Percentiles rank a stretch among this genome's conserved stretches.
phyloP scores from a whole-genome alignment of 2,888 invertebrate genomes.

The Dysmachus trigonus region DNA sequence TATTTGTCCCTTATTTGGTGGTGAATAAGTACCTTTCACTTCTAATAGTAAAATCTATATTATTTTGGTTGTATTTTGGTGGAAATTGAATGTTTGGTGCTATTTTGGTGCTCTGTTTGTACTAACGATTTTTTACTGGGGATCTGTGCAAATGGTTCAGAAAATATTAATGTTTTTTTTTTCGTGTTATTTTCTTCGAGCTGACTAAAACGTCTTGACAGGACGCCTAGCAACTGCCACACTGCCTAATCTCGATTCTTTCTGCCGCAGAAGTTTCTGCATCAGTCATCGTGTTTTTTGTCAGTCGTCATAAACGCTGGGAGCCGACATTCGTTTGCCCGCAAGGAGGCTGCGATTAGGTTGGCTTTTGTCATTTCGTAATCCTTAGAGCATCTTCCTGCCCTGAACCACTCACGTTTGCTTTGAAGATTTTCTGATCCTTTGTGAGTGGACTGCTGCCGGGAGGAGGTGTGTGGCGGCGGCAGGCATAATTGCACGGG shows the following conservation, averaged over 20 bases:
- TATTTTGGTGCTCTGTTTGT: too few relatives aligned
- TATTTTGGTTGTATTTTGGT: too few relatives aligned
- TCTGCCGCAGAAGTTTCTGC: not conserved
- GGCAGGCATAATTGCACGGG: conserved; percentile 2
- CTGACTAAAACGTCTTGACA: not conserved
- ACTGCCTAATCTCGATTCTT: not conserved
- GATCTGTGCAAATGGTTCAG: too few relatives aligned
- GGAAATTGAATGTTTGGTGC: too few relatives aligned
- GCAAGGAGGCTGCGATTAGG: conserved; percentile 22
- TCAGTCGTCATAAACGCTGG: not conserved
- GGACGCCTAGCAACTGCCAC: not conserved
- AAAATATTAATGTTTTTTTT: not conserved
- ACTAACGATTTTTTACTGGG: too few relatives aligned
- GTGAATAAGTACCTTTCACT: too few relatives aligned
- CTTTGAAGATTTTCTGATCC: conserved; percentile 34
- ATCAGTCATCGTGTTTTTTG: not conserved
- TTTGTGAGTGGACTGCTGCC: not conserved
- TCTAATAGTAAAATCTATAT: too few relatives aligned
- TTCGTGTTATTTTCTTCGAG: not conserved
- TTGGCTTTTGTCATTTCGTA: conserved; percentile 24
- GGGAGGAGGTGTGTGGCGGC: not conserved
- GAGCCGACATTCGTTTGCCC: not conserved
- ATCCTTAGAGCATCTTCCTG: conserved; percentile 30
- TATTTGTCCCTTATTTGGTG: too few relatives aligned
- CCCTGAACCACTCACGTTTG: not conserved